These are phyloP conservation scores for Drosophila pegasa DNA, from an alignment of 2,888 invertebrate species.

Conservation along the genomic window DNA sequence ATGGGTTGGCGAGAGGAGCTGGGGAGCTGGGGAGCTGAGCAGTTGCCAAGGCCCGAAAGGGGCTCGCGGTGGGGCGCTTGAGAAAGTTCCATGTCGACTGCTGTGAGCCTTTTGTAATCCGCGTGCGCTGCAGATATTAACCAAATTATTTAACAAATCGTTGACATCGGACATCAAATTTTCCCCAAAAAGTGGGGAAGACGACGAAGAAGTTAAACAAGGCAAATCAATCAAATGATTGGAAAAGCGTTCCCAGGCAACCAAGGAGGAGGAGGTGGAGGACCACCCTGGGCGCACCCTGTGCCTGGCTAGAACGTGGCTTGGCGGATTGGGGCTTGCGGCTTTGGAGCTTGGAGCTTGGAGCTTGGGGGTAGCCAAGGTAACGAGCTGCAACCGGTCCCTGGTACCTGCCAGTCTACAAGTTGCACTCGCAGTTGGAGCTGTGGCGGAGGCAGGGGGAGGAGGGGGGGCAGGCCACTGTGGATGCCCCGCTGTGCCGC, in stretches of 20 bases:
- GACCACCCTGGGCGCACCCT: conserved; percentile 66
- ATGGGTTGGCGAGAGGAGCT: not conserved
- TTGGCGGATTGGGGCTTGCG: conserved; percentile 14
- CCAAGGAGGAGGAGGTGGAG: not conserved
- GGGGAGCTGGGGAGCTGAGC: too few species aligned
- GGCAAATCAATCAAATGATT: conserved; percentile 67
- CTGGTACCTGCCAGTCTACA: conserved; percentile 68
- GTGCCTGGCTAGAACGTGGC: conserved; percentile 20
- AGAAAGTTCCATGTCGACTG: conserved; percentile 41
- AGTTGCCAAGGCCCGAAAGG: not conserved
- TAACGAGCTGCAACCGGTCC: conserved; percentile 54
- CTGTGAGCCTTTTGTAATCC: conserved; percentile 53
- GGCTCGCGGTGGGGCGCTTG: conserved; percentile 24
- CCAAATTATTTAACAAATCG: conserved; percentile 54
- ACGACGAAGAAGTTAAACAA: not conserved
- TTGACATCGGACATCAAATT: conserved; percentile 36
- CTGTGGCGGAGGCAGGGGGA: not conserved
- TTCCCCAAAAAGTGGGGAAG: not conserved
- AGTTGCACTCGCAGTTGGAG: conserved; percentile 26
- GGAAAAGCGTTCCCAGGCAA: conserved; percentile 37
- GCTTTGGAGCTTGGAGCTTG: not conserved
- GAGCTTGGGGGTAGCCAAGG: conserved; percentile 26
- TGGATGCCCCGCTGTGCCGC: conserved; percentile 68
- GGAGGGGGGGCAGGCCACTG: not conserved
- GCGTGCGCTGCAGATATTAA: conserved; percentile 47